These are phyloP conservation scores for Potamilus streckersoni DNA, from an alignment of 1,140 invertebrate species.

Conservation along the genomic window DNA sequence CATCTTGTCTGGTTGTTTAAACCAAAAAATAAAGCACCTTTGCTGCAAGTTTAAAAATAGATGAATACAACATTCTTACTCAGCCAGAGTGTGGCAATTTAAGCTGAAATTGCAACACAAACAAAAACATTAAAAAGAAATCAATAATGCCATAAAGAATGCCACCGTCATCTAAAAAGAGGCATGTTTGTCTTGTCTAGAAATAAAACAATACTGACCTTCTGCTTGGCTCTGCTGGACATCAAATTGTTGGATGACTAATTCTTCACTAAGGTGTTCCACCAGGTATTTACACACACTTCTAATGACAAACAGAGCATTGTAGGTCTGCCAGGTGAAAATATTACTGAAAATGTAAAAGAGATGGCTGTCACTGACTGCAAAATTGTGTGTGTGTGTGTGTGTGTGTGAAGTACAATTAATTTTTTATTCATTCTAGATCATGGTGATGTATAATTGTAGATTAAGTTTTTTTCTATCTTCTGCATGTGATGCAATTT, in stretches of 20 bases:
- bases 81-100: too few relatives aligned
- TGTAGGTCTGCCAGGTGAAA: conserved; percentile 94
- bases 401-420: neutral
- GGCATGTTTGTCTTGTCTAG: neutral
- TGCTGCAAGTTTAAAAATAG: too few relatives aligned
- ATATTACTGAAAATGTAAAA: conserved; percentile 79
- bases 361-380: neutral
- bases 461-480: neutral
- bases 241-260: conserved; percentile 70
- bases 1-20: too few relatives aligned
- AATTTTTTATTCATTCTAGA: neutral
- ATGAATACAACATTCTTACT: too few relatives aligned
- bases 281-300: conserved; percentile 91
- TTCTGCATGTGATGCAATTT: too few relatives aligned
- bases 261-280: conserved; percentile 72
- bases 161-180: neutral
- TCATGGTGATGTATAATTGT: neutral
- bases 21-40: too few relatives aligned
- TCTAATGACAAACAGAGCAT: conserved; percentile 91
- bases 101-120: too few relatives aligned
- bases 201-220: conserved; percentile 35
- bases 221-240: conserved; percentile 46
- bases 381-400: neutral
- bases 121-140: too few relatives aligned
- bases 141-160: neutral